phyloP scores from a whole-genome alignment of 2,888 invertebrate genomes.

The Cremastobaeus sp. region DNA sequence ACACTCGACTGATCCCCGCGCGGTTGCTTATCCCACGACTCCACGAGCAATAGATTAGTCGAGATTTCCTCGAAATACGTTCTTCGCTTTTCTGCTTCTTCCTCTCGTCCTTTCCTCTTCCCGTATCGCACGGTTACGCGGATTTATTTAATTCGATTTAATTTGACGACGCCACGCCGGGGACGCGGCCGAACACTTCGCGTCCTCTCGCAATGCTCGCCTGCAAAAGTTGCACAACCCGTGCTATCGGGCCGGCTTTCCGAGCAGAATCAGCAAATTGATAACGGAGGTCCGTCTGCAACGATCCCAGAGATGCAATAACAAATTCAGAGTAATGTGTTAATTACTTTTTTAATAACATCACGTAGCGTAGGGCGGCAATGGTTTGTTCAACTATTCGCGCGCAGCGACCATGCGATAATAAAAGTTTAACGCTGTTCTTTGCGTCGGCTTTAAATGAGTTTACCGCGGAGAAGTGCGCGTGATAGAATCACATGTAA shows the following conservation, averaged over 20 bases:
- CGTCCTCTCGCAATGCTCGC: too few relatives aligned
- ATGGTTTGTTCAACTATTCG: conserved; percentile 26
- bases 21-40: conserved; percentile 24
- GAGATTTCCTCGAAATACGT: conserved; percentile 5
- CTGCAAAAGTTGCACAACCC: conserved; percentile 9
- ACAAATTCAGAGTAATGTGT: conserved; percentile 10
- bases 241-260: conserved; percentile 5
- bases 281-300: background rate
- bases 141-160: too few relatives aligned
- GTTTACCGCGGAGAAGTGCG: conserved; percentile 27
- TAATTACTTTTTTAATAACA: conserved; percentile 32
- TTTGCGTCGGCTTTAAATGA: conserved; percentile 33
- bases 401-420: background rate
- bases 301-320: conserved; percentile 5
- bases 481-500: conserved; percentile 42
- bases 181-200: too few relatives aligned
- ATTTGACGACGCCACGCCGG: too few relatives aligned
- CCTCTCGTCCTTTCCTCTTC: background rate
- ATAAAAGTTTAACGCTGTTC: conserved; percentile 36
- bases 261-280: conserved; percentile 22
- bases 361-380: conserved; percentile 26
- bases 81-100: background rate
- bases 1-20: conserved; percentile 25
- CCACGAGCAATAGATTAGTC: conserved; percentile 24
- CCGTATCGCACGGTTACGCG: too few relatives aligned